Conservation (phyloP, 2,797 vertebrate species). For the Danio tinwini region DNA sequence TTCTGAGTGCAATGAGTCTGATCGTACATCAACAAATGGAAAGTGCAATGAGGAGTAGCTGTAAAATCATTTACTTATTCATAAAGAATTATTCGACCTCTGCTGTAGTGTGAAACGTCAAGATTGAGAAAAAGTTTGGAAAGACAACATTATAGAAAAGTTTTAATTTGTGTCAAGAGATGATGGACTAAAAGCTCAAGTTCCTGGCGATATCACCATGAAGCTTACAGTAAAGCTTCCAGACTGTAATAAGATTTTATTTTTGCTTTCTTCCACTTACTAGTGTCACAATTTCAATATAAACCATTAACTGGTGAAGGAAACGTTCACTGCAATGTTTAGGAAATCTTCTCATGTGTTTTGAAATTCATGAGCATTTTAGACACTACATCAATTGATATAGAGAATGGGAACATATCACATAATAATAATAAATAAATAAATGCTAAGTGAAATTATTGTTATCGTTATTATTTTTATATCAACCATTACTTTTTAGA, state of each 20-base stretch:
- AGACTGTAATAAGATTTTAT: conserved; percentile 26
- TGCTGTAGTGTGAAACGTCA: neutral
- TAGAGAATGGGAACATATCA: too few relatives aligned
- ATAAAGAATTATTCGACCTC: conserved; percentile 35
- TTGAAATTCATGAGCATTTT: too few relatives aligned
- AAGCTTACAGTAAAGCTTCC: conserved; percentile 7
- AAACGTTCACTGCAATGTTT: neutral
- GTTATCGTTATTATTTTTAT: too few relatives aligned
- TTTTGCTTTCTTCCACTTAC: conserved; percentile 12
- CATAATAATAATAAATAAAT: too few relatives aligned
- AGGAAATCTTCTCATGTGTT: neutral
- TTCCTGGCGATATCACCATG: neutral
- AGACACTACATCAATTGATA: too few relatives aligned
- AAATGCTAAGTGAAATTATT: too few relatives aligned
- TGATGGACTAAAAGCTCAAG: neutral
- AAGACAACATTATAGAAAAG: neutral
- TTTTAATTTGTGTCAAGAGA: neutral
- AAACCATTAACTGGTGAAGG: neutral
- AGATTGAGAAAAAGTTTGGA: neutral
- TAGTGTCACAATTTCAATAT: conserved; percentile 4
- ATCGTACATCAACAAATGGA: conserved; percentile 39
- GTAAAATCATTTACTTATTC: conserved; percentile 31
- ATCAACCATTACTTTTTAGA: too few relatives aligned
- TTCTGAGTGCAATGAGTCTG: conserved; percentile 46
- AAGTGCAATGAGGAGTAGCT: conserved; percentile 36